Evolutionary conservation across 2,888 invertebrate species (phyloP), one percentile per base, ranked within the genome.

Genomic region (Hypsopygia costalis): DNA sequence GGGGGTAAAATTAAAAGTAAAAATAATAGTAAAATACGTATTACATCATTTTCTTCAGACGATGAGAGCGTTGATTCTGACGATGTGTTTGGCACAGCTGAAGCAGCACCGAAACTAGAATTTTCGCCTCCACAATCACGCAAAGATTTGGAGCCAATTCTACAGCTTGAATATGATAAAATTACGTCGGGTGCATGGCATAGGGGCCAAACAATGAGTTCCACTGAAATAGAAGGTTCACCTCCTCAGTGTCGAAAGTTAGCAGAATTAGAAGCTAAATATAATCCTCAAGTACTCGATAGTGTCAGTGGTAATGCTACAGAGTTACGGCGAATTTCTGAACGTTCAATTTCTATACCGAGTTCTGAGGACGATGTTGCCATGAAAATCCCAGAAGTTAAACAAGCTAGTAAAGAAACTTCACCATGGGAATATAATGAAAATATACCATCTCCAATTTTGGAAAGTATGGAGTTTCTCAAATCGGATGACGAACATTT

Each of bases 61-160:
- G 94, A 94, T 58, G 94, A 94, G 78, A 94, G 93, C 48, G 85
- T 94, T 8, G 94, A 94, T 76, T 94, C 94, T 0, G 94, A 94
- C 70, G 94, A 94, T 69, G 94, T 94, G 0, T 94, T 94, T 64
- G 94, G 94, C 20, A 93, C 93, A 16, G 93, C 94, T 0, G 94
- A 94, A 76, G 93, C 93, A 9, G 93, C 93, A 42, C 94, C 94
- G 6, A 91, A 92, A 56, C 81, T 94, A 27, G 94, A 94, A 64
- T 94, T 94, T 69, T 94, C 94, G 8, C 94, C 94, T 1, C 94
- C 94, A 1, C 94, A 94, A 61, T 94, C 93, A 28, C 90, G 94
- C 5, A 94, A 94, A 71, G 94, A 94, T 63, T 91, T 94, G 57
- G 94, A 94, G 67, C 93, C 94, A 0, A 94, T 94, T 44, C 69